Evolutionary conservation across 2,797 vertebrate species (phyloP), one percentile per base, ranked within the genome.

Genomic region (Tokudaia tokunoshimensis): DNA sequence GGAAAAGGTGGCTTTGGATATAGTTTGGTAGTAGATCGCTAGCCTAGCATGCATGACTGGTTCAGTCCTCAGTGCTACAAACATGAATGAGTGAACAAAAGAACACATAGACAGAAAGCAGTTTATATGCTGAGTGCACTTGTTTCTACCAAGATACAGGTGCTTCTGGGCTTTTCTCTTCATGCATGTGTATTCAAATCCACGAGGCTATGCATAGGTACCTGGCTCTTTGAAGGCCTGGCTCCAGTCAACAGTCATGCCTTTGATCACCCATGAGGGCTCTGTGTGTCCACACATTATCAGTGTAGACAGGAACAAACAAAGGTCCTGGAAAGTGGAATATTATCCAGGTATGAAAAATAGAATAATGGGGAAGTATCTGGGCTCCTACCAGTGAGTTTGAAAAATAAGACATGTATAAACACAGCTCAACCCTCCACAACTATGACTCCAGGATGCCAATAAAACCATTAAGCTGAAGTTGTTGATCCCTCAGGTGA

Each of bases 151-250:
- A 55, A 44, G 12, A 63, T 47, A 12, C 4, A 6, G 7, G 17
- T 47, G 17, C n/a, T 75, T n/a, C 6, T 22, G 57, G 47, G 37
- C 24, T 70, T 65, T 86, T 8, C 29, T 4, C 9, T 70, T 24
- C 52, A 75, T 7, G 4, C 14, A n/a, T 41, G 22, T 14, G 11
- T 31, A 1, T 37, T 14, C 41, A 65, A 3, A 55, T 13, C 19
- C 1, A 0, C 20, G 17, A 37, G 15, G 3, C 6, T 34, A 15
- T 72, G 1, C 3, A 0, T 44, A 22, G 41, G 31, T n/a, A 15
- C 31, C 11, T 6, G 59, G 19, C 41, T 55, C 44, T 88, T 34
- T 70, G 31, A 52, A 59, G 50, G 44, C 34, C 15, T 70, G 50
- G 41, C 6, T 50, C 19, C 12, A n/a, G 47, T 72, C 75, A 44